phyloP scores from a whole-genome alignment of 2,797 vertebrate genomes.

The Pipistrellus nathusii region DNA sequence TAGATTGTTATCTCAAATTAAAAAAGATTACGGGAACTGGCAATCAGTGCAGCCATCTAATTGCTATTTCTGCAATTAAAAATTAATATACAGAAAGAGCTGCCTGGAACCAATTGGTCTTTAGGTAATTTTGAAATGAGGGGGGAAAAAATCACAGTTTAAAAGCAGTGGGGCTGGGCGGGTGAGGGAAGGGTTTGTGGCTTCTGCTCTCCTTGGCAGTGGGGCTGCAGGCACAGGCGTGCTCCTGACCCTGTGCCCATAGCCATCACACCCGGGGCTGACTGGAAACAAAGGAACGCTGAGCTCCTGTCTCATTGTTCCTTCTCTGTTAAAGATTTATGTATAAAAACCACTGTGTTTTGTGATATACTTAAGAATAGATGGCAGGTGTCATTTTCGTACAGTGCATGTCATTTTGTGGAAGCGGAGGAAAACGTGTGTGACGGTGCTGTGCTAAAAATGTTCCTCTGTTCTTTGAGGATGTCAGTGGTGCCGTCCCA shows the following conservation, averaged over 20 bases:
- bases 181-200: background rate
- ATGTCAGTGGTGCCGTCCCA: slow-evolving; percentile 72
- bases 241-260: background rate
- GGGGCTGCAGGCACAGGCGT: background rate
- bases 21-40: slow-evolving; percentile 84
- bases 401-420: slow-evolving; percentile 78
- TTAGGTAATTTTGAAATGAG: slow-evolving; percentile 83
- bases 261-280: background rate
- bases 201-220: background rate
- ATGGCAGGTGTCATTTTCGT: slow-evolving; percentile 84
- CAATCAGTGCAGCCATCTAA: slow-evolving; percentile 84
- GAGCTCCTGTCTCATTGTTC: slow-evolving; percentile 47
- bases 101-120: slow-evolving; percentile 85
- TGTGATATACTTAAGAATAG: slow-evolving; percentile 84
- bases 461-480: slow-evolving; percentile 79
- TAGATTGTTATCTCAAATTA: slow-evolving; percentile 86
- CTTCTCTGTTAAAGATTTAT: slow-evolving; percentile 71
- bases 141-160: slow-evolving; percentile 57
- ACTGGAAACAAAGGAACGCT: background rate
- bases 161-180: slow-evolving; percentile 63
- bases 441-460: slow-evolving; percentile 82
- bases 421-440: slow-evolving; percentile 62
- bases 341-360: slow-evolving; percentile 77
- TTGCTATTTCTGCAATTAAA: slow-evolving; percentile 86
- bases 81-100: slow-evolving; percentile 85